phyloP scores from a whole-genome alignment of 1,140 invertebrate genomes.

The Diabrotica virgifera region DNA sequence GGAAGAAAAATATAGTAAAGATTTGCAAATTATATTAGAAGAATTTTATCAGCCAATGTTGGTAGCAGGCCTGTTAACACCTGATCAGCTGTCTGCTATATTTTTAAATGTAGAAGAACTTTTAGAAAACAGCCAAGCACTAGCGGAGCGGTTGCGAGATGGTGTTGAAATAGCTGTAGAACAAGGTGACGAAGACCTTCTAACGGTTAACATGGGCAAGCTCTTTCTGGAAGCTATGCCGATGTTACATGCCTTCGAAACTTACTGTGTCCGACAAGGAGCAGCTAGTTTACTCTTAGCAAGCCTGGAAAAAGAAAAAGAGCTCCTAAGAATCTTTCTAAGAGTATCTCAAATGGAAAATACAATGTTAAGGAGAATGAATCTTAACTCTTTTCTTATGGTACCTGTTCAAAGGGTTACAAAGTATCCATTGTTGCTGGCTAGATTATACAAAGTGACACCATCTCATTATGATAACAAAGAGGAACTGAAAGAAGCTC shows the following conservation, averaged over 20 bases:
- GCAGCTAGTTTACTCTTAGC: slow-evolving; percentile 84
- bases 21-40: slow-evolving; percentile 86
- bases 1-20: slow-evolving; percentile 91
- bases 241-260: slow-evolving; percentile 92
- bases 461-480: slow-evolving; percentile 74
- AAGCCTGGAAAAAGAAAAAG: slow-evolving; percentile 92
- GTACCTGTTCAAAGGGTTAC: slow-evolving; percentile 86
- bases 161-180: slow-evolving; percentile 82
- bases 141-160: slow-evolving; percentile 82
- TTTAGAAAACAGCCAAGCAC: slow-evolving; percentile 80
- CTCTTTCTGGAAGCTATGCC: slow-evolving; percentile 87
- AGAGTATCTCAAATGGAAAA: slow-evolving; percentile 97
- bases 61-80: slow-evolving; percentile 77
- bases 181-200: slow-evolving; percentile 73
- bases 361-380: slow-evolving; percentile 87
- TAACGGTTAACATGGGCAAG: slow-evolving; percentile 86
- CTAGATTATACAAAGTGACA: slow-evolving; percentile 88
- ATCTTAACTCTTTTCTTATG: slow-evolving; percentile 96
- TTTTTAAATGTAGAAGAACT: slow-evolving; percentile 94
- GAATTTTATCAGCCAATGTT: slow-evolving; percentile 94
- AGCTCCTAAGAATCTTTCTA: slow-evolving; percentile 89
- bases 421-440: slow-evolving; percentile 89
- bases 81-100: slow-evolving; percentile 81
- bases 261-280: slow-evolving; percentile 89
- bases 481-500: slow-evolving; percentile 74